Evolutionary conservation across 2,888 invertebrate species (phyloP).

Genomic region (Anthophora plumipes): DNA sequence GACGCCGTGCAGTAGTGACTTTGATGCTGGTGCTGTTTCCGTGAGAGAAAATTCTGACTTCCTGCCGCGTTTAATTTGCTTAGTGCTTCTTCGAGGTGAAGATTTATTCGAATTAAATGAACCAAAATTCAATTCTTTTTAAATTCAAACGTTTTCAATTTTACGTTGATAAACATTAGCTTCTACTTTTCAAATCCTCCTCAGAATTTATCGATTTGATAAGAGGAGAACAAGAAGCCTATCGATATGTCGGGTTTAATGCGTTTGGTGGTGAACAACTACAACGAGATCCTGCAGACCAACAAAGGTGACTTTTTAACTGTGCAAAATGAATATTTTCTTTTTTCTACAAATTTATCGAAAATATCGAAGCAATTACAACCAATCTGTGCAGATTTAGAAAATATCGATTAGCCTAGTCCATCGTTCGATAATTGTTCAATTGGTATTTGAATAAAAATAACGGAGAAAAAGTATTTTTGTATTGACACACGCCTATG

Average conservation of each 20-base stretch:
- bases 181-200: no score
- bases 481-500: background rate
- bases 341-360: background rate
- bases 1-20: background rate
- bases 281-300: conserved; percentile 85
- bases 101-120: background rate
- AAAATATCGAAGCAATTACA: no score
- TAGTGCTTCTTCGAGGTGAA: conserved; percentile 2
- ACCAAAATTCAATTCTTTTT: no score
- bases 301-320: conserved; percentile 86
- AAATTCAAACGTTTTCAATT: no score
- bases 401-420: no score
- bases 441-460: background rate
- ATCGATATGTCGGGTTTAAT: conserved; percentile 85
- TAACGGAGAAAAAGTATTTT: background rate
- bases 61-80: background rate
- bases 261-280: conserved; percentile 85
- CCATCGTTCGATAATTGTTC: no score
- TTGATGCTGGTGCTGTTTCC: background rate
- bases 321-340: conserved; percentile 19
- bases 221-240: background rate
- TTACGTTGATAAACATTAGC: background rate
- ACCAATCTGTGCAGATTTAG: no score
- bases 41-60: background rate
- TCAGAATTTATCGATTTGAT: background rate